A percentile compares a stretch with the other conserved stretches of the same genome.
Evolutionary conservation across 1,140 invertebrate genomes (phyloP).

Genomic region (Papilio polyxenes): DNA sequence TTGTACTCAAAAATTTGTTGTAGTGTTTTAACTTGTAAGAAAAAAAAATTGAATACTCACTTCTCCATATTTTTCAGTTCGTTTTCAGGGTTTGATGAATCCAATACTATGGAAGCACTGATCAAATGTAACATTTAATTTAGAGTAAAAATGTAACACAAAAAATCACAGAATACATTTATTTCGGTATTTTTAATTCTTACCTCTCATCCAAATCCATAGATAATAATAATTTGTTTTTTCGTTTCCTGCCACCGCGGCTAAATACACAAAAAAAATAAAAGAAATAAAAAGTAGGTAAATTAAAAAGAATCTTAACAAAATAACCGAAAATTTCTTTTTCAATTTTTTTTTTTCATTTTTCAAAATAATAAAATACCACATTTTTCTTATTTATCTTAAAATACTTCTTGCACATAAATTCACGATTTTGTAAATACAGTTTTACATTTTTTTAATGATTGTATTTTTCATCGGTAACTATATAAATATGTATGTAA

Average conservation of each 20-base stretch:
- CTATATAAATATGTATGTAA: no score
- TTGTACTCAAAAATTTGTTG: background rate
- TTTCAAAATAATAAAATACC: no score
- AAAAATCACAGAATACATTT: conserved; percentile 33
- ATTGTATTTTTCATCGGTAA: no score
- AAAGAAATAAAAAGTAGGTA: conserved; percentile 14
- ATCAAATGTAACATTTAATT: conserved; percentile 24
- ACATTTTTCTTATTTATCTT: no score
- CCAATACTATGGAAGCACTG: conserved; percentile 22
- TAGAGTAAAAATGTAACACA: conserved; percentile 32
- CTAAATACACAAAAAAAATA: conserved; percentile 28
- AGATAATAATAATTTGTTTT: conserved; percentile 31
- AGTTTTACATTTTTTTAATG: no score
- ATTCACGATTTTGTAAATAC: no score
- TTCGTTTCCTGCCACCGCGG: conserved; percentile 9
- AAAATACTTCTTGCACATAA: no score
- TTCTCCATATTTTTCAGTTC: conserved; percentile 42
- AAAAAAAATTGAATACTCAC: conserved; percentile 50
- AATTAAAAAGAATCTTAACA: background rate
- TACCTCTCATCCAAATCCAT: conserved; percentile 36
- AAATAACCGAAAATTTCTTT: background rate
- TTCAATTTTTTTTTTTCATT: no score
- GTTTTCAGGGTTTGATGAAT: conserved; percentile 20
- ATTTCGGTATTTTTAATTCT: background rate
- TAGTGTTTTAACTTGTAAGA: background rate